Conservation (phyloP, 2,797 vertebrate species). For the Neosilurus hyrtlii region DNA sequence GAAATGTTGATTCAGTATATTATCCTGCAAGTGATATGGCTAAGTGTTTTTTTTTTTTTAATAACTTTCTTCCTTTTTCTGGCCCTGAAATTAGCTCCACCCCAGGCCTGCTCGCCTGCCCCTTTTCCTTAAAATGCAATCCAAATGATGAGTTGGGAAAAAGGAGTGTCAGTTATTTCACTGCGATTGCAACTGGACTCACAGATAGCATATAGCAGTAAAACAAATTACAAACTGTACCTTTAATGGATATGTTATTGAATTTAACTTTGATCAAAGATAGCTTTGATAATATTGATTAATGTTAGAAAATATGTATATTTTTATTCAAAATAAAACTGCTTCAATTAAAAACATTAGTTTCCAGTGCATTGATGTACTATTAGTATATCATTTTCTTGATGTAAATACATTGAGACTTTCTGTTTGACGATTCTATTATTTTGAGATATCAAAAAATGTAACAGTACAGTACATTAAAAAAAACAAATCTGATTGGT, state of each 20-base stretch:
- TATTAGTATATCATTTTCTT: neutral
- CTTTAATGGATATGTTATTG: neutral
- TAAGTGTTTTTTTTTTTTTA: neutral
- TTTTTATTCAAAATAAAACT: constrained; percentile 13
- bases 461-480: neutral
- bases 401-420: neutral
- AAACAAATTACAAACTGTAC: neutral
- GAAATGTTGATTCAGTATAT: neutral
- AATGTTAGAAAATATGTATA: neutral
- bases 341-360: neutral
- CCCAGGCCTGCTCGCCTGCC: neutral
- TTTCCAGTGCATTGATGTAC: neutral
- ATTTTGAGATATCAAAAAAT: neutral
- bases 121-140: neutral
- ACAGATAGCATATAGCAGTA: neutral
- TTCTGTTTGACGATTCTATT: neutral
- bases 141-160: neutral
- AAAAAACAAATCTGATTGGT: neutral
- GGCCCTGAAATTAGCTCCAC: neutral
- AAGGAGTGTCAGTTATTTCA: neutral
- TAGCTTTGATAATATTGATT: neutral
- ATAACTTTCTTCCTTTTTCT: neutral
- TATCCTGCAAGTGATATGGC: neutral
- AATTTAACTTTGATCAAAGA: neutral
- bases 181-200: neutral